Conservation (phyloP, 2,113 vertebrate species). For the Argyrosomus japonicus region DNA sequence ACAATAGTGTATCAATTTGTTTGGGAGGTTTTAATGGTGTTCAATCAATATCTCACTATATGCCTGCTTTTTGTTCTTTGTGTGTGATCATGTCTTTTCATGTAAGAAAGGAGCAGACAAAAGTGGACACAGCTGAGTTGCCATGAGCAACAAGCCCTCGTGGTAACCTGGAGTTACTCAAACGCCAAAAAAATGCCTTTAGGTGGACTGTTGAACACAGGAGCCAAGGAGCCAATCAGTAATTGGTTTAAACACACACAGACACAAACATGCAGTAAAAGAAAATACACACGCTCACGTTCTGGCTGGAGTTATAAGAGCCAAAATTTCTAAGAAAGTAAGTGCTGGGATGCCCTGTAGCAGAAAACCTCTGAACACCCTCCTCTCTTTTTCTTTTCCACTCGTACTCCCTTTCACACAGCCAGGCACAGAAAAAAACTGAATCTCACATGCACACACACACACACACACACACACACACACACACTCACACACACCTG, state of each 20-base stretch:
- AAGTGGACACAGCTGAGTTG: constrained; percentile 64
- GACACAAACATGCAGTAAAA: constrained; percentile 22
- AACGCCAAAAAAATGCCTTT: constrained; percentile 32
- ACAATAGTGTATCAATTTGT: constrained; percentile 37
- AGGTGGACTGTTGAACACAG: constrained; percentile 39
- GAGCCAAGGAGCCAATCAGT: constrained; percentile 35
- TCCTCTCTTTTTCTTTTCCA: constrained; percentile 26
- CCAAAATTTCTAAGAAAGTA: constrained; percentile 48
- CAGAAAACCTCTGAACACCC: constrained; percentile 35
- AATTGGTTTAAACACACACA: constrained; percentile 36
- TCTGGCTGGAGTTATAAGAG: constrained; percentile 42
- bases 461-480: constrained; percentile 24
- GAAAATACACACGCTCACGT: constrained; percentile 26
- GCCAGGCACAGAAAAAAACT: constrained; percentile 25
- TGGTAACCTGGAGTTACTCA: constrained; percentile 52
- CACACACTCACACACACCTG: constrained; percentile 50
- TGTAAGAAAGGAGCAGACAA: constrained; percentile 22
- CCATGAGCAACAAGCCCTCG: constrained; percentile 64
- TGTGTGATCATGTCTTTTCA: constrained; percentile 45
- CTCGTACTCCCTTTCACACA: constrained; percentile 32
- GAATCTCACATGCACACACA: neutral
- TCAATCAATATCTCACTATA: constrained; percentile 46
- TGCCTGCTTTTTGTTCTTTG: constrained; percentile 11
- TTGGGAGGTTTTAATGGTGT: constrained; percentile 23
- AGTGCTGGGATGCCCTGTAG: constrained; percentile 41